Base-by-base conservation (phyloP, 2,797 vertebrate genomes). In the Lerista edwardsae region DNA sequence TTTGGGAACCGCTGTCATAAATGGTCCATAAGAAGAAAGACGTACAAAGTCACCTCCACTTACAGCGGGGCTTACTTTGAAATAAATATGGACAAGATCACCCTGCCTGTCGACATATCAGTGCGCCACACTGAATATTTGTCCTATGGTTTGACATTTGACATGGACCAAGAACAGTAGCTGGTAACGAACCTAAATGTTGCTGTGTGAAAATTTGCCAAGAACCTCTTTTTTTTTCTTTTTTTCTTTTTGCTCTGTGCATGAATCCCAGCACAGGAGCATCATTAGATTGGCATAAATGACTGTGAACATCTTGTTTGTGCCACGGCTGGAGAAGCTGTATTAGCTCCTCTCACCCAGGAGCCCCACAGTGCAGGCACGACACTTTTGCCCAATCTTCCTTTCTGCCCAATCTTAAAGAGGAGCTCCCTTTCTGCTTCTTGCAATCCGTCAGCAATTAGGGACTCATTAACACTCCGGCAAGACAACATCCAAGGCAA, bases 261-360 rank as follows among this genome's bases (percentile, higher is more conserved):
- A 72, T 73, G 77, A 61, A 74, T 61, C 72, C 84, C 72, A 87
- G 84, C 75, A 41, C 79, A 69, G 41, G 31, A 82, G 88, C 87
- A 90, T 88, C 84, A 87, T 74, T 91, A 85, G 89, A 83, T 23
- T 88, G 86, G 77, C 69, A 79, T 82, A 92, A 92, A 92, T 31
- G 80, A 76, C 51, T 86, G 64, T 65, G 84, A 92, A 89, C 10
- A 71, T 47, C 11, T 84, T 88, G 65, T 80, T 80, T 75, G 80
- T 81, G 74, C 51, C 84, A 74, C n/a, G 71, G n/a, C 15, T 3
- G 21, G 61, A 82, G 79, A 91, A 86, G 29, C 86, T 84, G 82
- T 78, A 84, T 69, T 77, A 27, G 25, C 75, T 64, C 73, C 25
- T 51, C 31, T 78, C 72, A 15, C 31, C 44, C 59, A 77, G 69